A percentile compares a stretch with the other conserved stretches of the same genome.
These are phyloP conservation scores for mouse (Mus musculus) DNA, from an alignment of 2,113 vertebrate species.

Conservation along the genomic window GRCm39 chr3:62308501-62309000, in stretches of 20 bases:
- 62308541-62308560: not conserved
- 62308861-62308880: rapidly evolving
- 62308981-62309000: not conserved
- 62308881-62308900: not conserved
- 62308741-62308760: not conserved
- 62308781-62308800: not conserved
- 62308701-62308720: not conserved
- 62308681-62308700: not conserved
- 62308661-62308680: not conserved
- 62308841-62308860: not conserved
- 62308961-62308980: not conserved
- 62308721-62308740: not conserved
- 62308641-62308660: not conserved
- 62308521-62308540: not conserved
- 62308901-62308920: not conserved
- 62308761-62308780: no score
- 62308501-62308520: not conserved
- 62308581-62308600: not conserved
- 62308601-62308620: not conserved
- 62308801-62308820: not conserved
- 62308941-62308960: not conserved
- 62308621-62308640: conserved; percentile 37
- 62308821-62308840: not conserved
- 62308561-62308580: not conserved
- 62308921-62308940: not conserved